These are phyloP conservation scores for Ophioninae sp. DNA, from an alignment of 2,888 invertebrate species.

Conservation along the genomic window DNA sequence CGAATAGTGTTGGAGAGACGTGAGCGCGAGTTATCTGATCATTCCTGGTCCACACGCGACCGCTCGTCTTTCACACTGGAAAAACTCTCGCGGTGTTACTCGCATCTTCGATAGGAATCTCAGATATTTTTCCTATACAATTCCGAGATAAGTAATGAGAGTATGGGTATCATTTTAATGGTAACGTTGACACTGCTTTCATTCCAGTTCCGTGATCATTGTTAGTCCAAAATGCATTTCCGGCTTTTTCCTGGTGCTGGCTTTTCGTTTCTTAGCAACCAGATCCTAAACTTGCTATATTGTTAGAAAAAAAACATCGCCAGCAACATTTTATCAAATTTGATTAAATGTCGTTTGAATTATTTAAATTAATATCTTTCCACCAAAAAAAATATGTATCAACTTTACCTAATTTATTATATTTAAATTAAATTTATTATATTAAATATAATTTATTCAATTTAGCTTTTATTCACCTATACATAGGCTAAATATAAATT, in stretches of 20 bases:
- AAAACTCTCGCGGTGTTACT: constrained; percentile 45
- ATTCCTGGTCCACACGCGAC: constrained; percentile 56
- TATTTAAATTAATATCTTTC: background rate
- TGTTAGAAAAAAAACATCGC: background rate
- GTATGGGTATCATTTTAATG: constrained; percentile 55
- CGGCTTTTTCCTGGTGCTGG: constrained; percentile 3
- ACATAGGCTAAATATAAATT: too few species aligned
- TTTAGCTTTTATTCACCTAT: too few species aligned
- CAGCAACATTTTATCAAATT: background rate
- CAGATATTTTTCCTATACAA: constrained; percentile 59
- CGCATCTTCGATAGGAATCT: constrained; percentile 62
- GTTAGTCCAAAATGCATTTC: constrained; percentile 40
- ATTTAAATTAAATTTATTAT: too few species aligned
- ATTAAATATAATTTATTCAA: too few species aligned
- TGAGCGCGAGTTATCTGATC: constrained; percentile 57
- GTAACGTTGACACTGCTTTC: constrained; percentile 62
- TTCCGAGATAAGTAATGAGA: constrained; percentile 49
- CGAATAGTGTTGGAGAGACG: constrained; percentile 41
- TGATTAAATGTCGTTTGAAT: background rate
- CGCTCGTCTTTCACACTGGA: constrained; percentile 51
- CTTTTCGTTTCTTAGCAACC: background rate
- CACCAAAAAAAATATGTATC: background rate
- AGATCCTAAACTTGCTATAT: background rate
- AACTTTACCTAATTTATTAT: background rate
- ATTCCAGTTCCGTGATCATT: constrained; percentile 55